Conservation (phyloP, 2,797 vertebrate genomes). For the Myotis findleyi region DNA sequence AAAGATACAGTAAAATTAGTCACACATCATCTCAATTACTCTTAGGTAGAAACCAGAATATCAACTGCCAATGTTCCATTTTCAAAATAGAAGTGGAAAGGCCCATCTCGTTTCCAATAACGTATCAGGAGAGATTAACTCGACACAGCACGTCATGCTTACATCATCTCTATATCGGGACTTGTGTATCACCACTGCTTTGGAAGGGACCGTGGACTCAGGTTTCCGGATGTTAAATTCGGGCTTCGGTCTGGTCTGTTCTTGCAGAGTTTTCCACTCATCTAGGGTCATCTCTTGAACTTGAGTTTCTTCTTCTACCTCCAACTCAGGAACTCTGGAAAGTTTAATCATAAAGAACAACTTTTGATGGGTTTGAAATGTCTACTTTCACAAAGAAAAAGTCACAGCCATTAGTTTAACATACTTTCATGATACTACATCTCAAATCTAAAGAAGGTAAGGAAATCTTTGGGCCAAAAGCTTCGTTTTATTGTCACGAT, state of each 20-base stretch:
- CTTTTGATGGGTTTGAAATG: slow-evolving; percentile 64
- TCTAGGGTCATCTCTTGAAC: slow-evolving; percentile 96
- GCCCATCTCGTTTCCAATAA: background rate
- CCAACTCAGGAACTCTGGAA: slow-evolving; percentile 84
- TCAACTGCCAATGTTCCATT: background rate
- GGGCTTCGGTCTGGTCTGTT: slow-evolving; percentile 92
- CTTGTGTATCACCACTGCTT: slow-evolving; percentile 97
- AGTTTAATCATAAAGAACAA: slow-evolving; percentile 78
- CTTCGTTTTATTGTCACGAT: slow-evolving; percentile 33
- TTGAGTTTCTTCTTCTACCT: slow-evolving; percentile 89
- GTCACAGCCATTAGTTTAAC: background rate
- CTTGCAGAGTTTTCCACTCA: slow-evolving; percentile 96
- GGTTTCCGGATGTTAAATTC: slow-evolving; percentile 97
- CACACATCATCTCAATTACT: background rate
- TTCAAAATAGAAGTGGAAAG: slow-evolving; percentile 38
- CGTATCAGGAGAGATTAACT: slow-evolving; percentile 52
- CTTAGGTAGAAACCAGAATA: slow-evolving; percentile 29
- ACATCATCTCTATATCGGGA: slow-evolving; percentile 92
- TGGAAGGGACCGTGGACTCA: slow-evolving; percentile 93
- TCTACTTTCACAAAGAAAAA: slow-evolving; percentile 51
- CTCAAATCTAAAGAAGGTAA: slow-evolving; percentile 6
- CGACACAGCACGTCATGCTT: slow-evolving; percentile 81
- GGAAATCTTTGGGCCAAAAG: background rate
- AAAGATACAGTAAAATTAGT: slow-evolving; percentile 16
- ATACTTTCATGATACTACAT: background rate